Conservation (phyloP, 2,797 vertebrate species). For the Miichthys miiuy region DNA sequence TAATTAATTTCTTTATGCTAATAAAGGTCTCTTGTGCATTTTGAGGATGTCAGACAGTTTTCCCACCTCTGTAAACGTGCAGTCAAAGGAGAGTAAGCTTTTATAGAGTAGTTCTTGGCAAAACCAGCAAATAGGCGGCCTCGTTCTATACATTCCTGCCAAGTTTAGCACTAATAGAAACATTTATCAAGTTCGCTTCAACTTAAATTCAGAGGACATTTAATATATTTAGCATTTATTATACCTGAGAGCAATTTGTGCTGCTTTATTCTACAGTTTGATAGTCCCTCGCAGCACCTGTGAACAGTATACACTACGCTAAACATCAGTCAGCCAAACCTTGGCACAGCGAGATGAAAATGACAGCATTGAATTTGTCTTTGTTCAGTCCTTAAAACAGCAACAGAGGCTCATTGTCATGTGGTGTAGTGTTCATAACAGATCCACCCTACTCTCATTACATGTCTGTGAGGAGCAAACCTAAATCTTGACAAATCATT, state of each 20-base stretch:
- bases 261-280: constrained; percentile 48
- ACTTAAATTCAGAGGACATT: constrained; percentile 58
- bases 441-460: constrained; percentile 63
- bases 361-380: constrained; percentile 59
- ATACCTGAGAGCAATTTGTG: constrained; percentile 48
- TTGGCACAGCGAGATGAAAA: constrained; percentile 57
- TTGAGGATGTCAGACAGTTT: constrained; percentile 33
- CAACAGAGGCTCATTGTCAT: constrained; percentile 54
- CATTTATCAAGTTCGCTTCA: constrained; percentile 52
- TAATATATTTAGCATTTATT: constrained; percentile 63
- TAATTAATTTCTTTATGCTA: constrained; percentile 58
- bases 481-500: constrained; percentile 67
- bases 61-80: constrained; percentile 11
- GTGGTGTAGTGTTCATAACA: constrained; percentile 51
- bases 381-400: constrained; percentile 52
- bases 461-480: constrained; percentile 60
- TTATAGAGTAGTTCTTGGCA: constrained; percentile 24
- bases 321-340: constrained; percentile 51
- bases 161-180: constrained; percentile 59
- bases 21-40: constrained; percentile 42
- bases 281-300: constrained; percentile 51
- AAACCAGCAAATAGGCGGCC: constrained; percentile 32
- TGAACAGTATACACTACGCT: constrained; percentile 33
- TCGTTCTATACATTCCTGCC: constrained; percentile 46
- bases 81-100: constrained; percentile 26